phyloP scores from a whole-genome alignment of 2,888 invertebrate genomes.

The Escarpia spicata region DNA sequence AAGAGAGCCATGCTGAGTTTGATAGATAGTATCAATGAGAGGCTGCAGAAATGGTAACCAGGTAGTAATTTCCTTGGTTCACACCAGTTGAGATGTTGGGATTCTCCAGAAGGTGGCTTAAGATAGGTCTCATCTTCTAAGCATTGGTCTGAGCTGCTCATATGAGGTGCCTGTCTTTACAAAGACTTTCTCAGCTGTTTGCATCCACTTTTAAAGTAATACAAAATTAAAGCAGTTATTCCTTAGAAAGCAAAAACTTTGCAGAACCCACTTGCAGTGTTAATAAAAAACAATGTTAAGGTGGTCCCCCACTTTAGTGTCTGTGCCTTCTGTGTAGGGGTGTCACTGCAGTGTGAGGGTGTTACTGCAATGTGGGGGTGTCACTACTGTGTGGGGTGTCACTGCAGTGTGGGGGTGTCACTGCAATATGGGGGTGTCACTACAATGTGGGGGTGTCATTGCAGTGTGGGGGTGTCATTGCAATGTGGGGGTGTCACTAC shows the following conservation, averaged over 20 bases:
- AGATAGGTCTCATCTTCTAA: background rate
- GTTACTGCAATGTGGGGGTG: background rate
- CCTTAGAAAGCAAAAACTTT: background rate
- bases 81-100: background rate
- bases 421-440: too few species aligned
- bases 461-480: too few species aligned
- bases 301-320: background rate
- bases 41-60: background rate
- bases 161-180: background rate
- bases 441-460: too few species aligned
- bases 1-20: background rate
- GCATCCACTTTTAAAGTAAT: background rate
- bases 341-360: background rate
- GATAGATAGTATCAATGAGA: background rate
- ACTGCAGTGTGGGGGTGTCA: too few species aligned
- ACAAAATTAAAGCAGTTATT: background rate
- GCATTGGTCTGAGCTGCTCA: background rate
- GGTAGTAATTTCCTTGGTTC: background rate
- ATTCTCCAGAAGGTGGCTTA: background rate
- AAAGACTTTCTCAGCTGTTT: background rate
- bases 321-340: background rate
- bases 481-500: too few species aligned
- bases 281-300: background rate
- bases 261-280: background rate
- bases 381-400: background rate